phyloP scores from a whole-genome alignment of 2,113 vertebrate species.

The Cyanoramphus novaezelandiae region DNA sequence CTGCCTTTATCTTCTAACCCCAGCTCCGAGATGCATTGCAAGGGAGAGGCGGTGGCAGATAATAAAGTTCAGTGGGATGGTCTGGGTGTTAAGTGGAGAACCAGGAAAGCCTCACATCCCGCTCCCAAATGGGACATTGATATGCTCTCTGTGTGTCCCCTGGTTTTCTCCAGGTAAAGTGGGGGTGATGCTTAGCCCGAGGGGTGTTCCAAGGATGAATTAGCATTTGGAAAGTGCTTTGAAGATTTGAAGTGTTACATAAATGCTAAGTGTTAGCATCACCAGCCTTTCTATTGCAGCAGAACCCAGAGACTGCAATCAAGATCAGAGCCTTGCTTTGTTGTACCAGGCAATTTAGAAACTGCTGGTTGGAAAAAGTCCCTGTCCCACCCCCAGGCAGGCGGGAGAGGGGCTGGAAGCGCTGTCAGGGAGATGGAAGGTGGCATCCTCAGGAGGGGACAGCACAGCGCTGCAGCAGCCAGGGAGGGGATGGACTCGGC shows the following conservation, averaged over 20 bases:
- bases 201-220: neutral
- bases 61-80: neutral
- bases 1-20: neutral
- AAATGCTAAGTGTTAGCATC: neutral
- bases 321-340: neutral
- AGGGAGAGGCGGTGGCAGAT: neutral
- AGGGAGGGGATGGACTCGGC: neutral
- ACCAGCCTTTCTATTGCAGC: neutral
- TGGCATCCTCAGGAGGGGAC: neutral
- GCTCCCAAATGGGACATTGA: neutral
- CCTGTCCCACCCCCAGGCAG: neutral
- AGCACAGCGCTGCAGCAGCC: neutral
- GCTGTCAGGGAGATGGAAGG: neutral
- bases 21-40: accelerated
- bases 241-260: neutral
- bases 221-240: neutral
- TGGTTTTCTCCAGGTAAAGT: neutral
- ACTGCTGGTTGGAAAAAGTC: neutral
- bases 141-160: neutral
- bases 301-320: neutral
- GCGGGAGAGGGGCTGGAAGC: neutral
- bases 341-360: neutral
- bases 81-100: neutral
- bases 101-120: neutral
- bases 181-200: neutral